Base-by-base conservation (phyloP, 1,140 invertebrate genomes). In the Apis dorsata region DNA sequence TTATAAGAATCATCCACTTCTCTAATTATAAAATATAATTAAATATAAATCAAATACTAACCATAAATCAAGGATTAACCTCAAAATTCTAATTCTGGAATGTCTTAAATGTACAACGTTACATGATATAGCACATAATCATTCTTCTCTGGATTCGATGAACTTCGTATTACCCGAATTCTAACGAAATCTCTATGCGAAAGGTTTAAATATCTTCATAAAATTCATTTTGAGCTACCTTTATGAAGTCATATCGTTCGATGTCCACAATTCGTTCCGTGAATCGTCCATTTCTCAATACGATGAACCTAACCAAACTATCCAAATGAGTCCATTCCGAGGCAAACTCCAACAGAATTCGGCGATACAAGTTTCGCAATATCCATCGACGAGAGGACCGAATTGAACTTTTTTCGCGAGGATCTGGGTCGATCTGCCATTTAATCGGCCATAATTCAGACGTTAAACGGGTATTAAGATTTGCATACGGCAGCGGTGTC, bases 391-490 rank as follows among this genome's bases (percentile, higher is more conserved):
- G 8, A 12, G n/a, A 3, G 59, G 60, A 17, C 74, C 19, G 34
- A 44, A 44, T 76, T 62, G n/a, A 55, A 65, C 75, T 77, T 66
- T 77, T 66, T 51, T 10, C 51, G 8, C 19, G 13, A 15, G 24
- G 75, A 77, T 66, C 62, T 10, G 24, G 9, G 12, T 17, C 66
- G 77, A 70, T 79, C 77, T 21, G 63, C 77, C 66, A 71, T 44
- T 60, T 70, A 79, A 71, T 60, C 77, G 66, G 21, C 66, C 59
- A 28, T 79, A 59, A 70, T 79, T 49, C 66, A 51, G 17, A 55
- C 53, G 44, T 60, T 60, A 59, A 70, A 79, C 66, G 77, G 34
- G 34, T 15, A 24, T 13, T 17, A 21, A 28, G 19, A 78, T 78
- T 78, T 78, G 65, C 76, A 69, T 69, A 78, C 10, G 65, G 19